Evolutionary conservation across 2,888 invertebrate genomes (phyloP).

Genomic region (Sminthurinus aureus): DNA sequence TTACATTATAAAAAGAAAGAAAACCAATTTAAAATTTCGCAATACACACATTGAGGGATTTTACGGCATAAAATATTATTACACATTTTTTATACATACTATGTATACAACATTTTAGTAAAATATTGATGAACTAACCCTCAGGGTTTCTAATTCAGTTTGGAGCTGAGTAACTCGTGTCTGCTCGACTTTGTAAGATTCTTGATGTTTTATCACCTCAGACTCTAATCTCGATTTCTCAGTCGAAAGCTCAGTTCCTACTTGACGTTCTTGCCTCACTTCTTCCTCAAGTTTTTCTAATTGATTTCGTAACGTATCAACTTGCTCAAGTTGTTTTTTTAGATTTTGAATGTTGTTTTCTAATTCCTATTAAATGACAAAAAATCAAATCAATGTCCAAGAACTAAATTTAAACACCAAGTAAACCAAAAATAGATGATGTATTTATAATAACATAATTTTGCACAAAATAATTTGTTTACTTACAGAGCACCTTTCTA

Average conservation of each 20-base stretch:
- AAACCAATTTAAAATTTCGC: not conserved
- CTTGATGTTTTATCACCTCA: slow-evolving; percentile 39
- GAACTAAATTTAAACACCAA: too few relatives aligned
- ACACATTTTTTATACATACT: not conserved
- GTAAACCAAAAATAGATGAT: too few relatives aligned
- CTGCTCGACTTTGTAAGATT: slow-evolving; percentile 32
- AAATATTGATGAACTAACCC: slow-evolving; percentile 25
- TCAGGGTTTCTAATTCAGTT: slow-evolving; percentile 39
- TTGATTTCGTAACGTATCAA: slow-evolving; percentile 11
- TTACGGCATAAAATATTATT: not conserved
- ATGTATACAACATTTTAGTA: not conserved
- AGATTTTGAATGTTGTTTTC: slow-evolving; percentile 49
- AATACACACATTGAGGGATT: too few relatives aligned
- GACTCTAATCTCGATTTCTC: slow-evolving; percentile 45
- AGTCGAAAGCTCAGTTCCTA: slow-evolving; percentile 40
- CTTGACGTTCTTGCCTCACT: slow-evolving; percentile 36
- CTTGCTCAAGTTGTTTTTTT: slow-evolving; percentile 45
- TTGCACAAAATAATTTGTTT: not conserved
- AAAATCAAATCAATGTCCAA: not conserved
- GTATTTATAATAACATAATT: too few relatives aligned
- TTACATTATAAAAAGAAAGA: not conserved
- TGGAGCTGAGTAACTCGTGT: slow-evolving; percentile 40
- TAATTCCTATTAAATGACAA: slow-evolving; percentile 38
- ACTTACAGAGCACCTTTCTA: slow-evolving; percentile 41
- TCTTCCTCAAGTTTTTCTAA: slow-evolving; percentile 40